Conservation (phyloP, 2,888 invertebrate species). For the Ethmia dodecea region DNA sequence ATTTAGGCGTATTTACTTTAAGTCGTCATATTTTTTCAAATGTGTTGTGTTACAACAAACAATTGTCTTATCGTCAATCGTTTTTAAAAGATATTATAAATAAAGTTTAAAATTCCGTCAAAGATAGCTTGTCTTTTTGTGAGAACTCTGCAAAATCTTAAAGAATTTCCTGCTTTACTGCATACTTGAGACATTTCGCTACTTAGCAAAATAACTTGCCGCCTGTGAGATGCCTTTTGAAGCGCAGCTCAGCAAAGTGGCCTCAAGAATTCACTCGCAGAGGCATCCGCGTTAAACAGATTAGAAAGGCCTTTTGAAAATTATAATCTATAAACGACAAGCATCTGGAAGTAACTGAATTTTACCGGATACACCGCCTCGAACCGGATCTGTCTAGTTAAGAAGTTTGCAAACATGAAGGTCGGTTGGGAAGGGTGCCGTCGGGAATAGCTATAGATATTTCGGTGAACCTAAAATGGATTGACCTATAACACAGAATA, state of each 20-base stretch:
- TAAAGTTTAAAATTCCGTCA: neutral
- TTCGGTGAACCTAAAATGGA: no score
- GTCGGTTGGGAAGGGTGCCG: no score
- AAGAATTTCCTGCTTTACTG: neutral
- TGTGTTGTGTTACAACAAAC: neutral
- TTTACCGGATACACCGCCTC: no score
- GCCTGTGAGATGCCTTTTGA: slow-evolving; percentile 1
- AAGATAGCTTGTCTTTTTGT: neutral
- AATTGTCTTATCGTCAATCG: no score
- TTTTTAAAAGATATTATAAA: neutral
- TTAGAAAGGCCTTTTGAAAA: neutral
- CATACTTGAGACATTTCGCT: slow-evolving; percentile 17
- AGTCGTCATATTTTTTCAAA: no score
- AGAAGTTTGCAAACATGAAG: no score
- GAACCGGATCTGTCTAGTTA: no score
- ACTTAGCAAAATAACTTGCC: slow-evolving; percentile 7
- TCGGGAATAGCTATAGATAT: no score
- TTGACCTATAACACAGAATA: no score
- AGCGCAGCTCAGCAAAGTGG: slow-evolving; percentile 12
- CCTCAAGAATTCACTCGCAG: slow-evolving; percentile 18
- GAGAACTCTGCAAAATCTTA: neutral
- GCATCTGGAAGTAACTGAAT: no score
- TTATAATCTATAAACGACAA: no score
- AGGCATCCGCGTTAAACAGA: neutral
- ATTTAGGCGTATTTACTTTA: no score